Evolutionary conservation across 1,140 invertebrate genomes (phyloP), one percentile per base, ranked within the genome.

Genomic region (Panagrolaimus sp.): DNA sequence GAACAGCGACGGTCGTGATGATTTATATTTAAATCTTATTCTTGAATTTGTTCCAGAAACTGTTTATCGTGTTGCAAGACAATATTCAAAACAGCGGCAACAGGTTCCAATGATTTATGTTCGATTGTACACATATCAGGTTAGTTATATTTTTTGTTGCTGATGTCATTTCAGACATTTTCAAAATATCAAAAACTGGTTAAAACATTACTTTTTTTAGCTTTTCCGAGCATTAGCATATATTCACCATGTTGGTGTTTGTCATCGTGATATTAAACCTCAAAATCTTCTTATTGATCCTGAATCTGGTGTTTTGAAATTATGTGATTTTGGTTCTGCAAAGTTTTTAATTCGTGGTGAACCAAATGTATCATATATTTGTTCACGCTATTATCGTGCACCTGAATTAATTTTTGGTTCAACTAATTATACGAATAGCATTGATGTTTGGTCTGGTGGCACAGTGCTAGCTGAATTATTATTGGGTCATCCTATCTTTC

Each of bases 291-390:
- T 99, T 55, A 87, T 99, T 65, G 93, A 98, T 87, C 93, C 94
- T 52, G 93, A 96, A 84, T 93, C 93, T 32, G 94, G 94, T 68
- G 91, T 99, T 63, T 88, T 99, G 58, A 99, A 99, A 86, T 87
- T 99, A 64, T 98, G 95, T 86, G 96, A 99, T 88, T 99, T 99
- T 88, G 96, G 96, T 81, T 88, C 87, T 83, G 96, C 96, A 76
- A 99, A 99, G 85, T 92, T 96, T 85, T 88, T 99, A 77, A 90
- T 98, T 67, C 90, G 90, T 81, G 94, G 93, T 67, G 96, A 99
- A 86, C 95, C 95, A n/a, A 99, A 99, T 85, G 96, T 99, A 21
- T 96, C 94, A 55, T 99, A 99, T 87, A 99, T 98, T 80, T 99
- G 96, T 87, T 98, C 96, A 83, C 91, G 96, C 78, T 99, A 99